Evolutionary conservation across 1,140 invertebrate genomes (phyloP), one percentile per base, ranked within the genome.

Genomic region (Anthonomus grandis): DNA sequence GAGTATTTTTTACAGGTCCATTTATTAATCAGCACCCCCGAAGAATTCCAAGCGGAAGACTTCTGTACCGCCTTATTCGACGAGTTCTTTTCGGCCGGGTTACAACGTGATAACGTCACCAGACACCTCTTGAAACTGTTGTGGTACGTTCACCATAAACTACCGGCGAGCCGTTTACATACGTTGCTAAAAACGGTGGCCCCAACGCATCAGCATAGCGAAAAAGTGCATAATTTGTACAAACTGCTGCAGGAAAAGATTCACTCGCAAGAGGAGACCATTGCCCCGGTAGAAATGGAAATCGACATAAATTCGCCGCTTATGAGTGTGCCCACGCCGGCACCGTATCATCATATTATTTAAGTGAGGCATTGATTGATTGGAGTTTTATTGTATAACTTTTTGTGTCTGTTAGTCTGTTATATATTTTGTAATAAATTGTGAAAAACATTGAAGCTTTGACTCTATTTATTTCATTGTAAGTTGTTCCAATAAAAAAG

Each of bases 21-120:
- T 1, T 72, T 91, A 31, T 78, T 98, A 0, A 89, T 96, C 63
- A 86, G 90, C 42, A 86, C 96, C 79, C 82, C 85, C 2, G 95
- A 97, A 63, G 94, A 97, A 73, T 97, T 97, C 73, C 79, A 86
- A 58, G 86, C 89, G 4, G 93, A 96, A 78, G 93, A 96, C 61
- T 97, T 97, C 69, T 97, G 93, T 75, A 94, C 91, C 1, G 91
- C 92, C 0, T 83, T 97, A 13, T 97, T 98, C 79, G 94, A 97
- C 76, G 94, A 97, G 74, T 97, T 97, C 70, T 91, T 97, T 62
- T 91, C 94, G 73, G 89, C 92, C 38, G 90, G 90, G 0, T 79
- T 96, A 25, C 83, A 83, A 4, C 82, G 87, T 56, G 93, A 97
- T 70, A 96, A 95, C 80, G 93, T 97, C 0, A 89, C 90, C n/a